These are phyloP conservation scores for Leptodirus hochenwartii DNA, from an alignment of 2,888 invertebrate species.

Conservation along the genomic window DNA sequence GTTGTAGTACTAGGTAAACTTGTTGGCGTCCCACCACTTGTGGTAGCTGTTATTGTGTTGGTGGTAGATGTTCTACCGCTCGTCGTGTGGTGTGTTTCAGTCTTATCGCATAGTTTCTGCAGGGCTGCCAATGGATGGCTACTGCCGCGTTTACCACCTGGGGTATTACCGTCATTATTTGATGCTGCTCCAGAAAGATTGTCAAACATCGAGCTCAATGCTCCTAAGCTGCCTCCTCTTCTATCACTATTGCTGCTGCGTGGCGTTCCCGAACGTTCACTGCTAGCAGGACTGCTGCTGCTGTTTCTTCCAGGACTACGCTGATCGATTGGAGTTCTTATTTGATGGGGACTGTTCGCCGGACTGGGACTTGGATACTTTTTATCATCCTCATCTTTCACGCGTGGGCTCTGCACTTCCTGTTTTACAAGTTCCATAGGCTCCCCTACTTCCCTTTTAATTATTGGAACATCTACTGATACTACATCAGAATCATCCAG, in stretches of 20 bases:
- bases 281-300: slow-evolving; percentile 54
- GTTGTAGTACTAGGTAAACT: slow-evolving; percentile 20
- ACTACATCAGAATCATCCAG: slow-evolving; percentile 24
- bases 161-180: slow-evolving; percentile 29
- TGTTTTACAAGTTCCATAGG: slow-evolving; percentile 30
- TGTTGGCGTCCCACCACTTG: slow-evolving; percentile 16
- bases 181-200: slow-evolving; percentile 42
- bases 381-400: slow-evolving; percentile 23
- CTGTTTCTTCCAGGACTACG: slow-evolving; percentile 41
- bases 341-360: slow-evolving; percentile 22
- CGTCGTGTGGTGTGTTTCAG: slow-evolving; percentile 54
- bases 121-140: slow-evolving; percentile 87
- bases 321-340: slow-evolving; percentile 18
- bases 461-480: slow-evolving; percentile 22
- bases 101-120: slow-evolving; percentile 91
- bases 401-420: too few relatives aligned
- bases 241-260: slow-evolving; percentile 41
- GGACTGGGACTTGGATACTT: slow-evolving; percentile 19
- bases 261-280: slow-evolving; percentile 60
- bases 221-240: slow-evolving; percentile 47
- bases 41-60: slow-evolving; percentile 21
- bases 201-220: slow-evolving; percentile 81
- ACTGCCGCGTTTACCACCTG: slow-evolving; percentile 47
- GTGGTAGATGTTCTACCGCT: slow-evolving; percentile 19
- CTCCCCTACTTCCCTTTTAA: slow-evolving; percentile 46